These are phyloP conservation scores for Brachyrhaphis roseni DNA, from an alignment of 2,797 vertebrate species.

Conservation along the genomic window DNA sequence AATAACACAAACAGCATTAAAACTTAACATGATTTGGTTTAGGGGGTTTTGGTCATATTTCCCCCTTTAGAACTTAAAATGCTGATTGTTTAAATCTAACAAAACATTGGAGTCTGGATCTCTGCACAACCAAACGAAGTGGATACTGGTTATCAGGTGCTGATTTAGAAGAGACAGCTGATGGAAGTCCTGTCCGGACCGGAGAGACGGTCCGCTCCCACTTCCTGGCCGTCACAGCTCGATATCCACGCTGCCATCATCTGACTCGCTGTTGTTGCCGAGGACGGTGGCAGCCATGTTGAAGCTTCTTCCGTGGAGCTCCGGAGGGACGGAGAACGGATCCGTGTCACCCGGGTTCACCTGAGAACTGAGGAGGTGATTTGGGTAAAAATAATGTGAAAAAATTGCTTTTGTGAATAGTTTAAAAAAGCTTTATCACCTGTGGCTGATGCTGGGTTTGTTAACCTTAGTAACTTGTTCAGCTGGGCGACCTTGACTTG, in stretches of 20 bases:
- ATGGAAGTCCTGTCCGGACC: not conserved
- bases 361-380: constrained; percentile 56
- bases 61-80: not conserved
- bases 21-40: not conserved
- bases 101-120: not conserved
- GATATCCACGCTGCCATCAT: constrained; percentile 73
- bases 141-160: constrained; percentile 13
- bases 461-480: constrained; percentile 61
- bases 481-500: constrained; percentile 31
- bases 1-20: not conserved
- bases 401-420: too few species aligned
- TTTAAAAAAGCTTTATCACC: constrained; percentile 34
- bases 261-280: constrained; percentile 47
- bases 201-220: not conserved
- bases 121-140: not conserved
- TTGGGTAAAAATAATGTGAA: not conserved
- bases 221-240: constrained; percentile 45
- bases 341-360: constrained; percentile 45
- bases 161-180: not conserved
- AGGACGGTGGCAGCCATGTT: constrained; percentile 25
- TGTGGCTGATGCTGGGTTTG: constrained; percentile 56
- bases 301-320: constrained; percentile 28
- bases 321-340: constrained; percentile 31
- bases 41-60: not conserved
- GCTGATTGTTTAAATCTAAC: constrained; percentile 1